These are phyloP conservation scores for Gallirallus australis DNA, from an alignment of 2,797 vertebrate species.

Conservation along the genomic window DNA sequence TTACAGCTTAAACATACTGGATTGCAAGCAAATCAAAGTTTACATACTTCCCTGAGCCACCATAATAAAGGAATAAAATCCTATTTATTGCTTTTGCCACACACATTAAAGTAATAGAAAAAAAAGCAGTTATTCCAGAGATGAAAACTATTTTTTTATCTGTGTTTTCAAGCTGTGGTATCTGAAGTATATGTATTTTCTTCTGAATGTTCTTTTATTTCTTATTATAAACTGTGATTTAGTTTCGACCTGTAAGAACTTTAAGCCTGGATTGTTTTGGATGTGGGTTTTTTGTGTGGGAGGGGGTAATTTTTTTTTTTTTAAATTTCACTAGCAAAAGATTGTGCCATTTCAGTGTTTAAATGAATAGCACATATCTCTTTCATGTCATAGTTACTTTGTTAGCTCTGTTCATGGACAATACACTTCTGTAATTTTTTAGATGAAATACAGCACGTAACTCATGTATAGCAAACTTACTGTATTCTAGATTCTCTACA, in stretches of 20 bases:
- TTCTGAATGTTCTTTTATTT: neutral
- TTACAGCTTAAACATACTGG: neutral
- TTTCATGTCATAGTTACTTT: neutral
- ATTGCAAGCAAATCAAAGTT: neutral
- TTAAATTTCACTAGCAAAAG: neutral
- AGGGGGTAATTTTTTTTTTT: accelerated
- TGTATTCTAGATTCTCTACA: neutral
- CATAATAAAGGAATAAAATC: neutral
- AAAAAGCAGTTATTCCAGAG: neutral
- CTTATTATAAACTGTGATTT: neutral
- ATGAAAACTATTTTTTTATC: neutral
- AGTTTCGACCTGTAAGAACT: neutral
- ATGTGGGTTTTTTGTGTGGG: neutral
- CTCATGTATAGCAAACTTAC: neutral
- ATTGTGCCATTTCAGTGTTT: neutral
- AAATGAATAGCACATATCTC: neutral
- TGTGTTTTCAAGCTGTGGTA: neutral
- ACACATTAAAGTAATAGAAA: neutral
- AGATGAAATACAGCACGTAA: neutral
- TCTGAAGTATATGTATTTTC: neutral
- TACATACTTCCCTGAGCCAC: neutral
- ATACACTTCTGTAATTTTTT: neutral
- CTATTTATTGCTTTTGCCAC: neutral
- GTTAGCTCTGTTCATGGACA: neutral
- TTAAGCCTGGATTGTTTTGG: neutral